Evolutionary conservation across 2,113 vertebrate species (phyloP).

Genomic region (Glaucomys volans): DNA sequence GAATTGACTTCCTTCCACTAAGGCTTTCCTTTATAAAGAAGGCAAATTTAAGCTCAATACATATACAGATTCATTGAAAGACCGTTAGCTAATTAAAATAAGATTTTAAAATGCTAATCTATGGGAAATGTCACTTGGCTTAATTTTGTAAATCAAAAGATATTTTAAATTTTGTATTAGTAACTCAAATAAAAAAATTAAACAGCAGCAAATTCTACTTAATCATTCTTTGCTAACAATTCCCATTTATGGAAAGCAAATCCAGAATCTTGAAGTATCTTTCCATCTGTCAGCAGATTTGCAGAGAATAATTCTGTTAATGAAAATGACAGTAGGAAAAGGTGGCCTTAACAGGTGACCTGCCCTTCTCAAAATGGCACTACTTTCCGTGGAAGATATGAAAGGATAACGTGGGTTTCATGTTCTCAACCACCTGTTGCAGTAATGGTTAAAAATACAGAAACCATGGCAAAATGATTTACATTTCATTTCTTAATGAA

Average conservation of each 20-base stretch:
- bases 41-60: neutral
- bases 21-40: constrained; percentile 37
- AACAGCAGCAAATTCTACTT: constrained; percentile 7
- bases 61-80: neutral
- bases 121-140: constrained; percentile 24
- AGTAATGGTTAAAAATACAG: constrained; percentile 29
- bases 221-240: constrained; percentile 5
- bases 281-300: constrained; percentile 44
- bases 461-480: neutral
- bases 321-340: constrained; percentile 41
- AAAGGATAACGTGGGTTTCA: neutral
- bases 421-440: neutral
- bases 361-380: neutral
- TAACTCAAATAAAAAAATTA: neutral
- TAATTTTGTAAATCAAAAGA: neutral
- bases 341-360: constrained; percentile 27
- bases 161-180: neutral
- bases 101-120: neutral
- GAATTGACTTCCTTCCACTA: neutral
- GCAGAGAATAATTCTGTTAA: constrained; percentile 18
- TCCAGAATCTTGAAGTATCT: constrained; percentile 6
- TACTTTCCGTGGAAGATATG: neutral
- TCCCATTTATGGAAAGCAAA: constrained; percentile 15
- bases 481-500: constrained; percentile 18
- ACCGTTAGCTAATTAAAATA: constrained; percentile 9